phyloP scores from a whole-genome alignment of 2,113 vertebrate genomes.

The Loxodonta africana region DNA sequence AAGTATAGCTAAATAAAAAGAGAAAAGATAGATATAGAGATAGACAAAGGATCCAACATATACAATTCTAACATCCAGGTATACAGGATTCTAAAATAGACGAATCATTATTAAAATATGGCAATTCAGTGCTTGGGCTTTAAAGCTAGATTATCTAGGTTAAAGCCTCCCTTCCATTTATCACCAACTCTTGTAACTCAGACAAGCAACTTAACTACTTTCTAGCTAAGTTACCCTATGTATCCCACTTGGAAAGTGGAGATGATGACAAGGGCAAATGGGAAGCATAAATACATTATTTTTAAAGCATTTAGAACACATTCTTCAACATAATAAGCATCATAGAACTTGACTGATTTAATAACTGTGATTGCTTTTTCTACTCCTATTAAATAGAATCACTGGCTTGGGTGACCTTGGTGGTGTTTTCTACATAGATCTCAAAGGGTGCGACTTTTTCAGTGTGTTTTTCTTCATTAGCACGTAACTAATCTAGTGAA shows the following conservation, averaged over 20 bases:
- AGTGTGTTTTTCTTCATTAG: background rate
- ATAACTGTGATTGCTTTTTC: background rate
- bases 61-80: background rate
- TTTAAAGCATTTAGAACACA: conserved; percentile 18
- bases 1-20: background rate
- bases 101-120: background rate
- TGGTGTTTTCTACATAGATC: background rate
- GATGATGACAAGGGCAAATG: background rate
- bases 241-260: background rate
- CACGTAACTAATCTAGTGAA: background rate
- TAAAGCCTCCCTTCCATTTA: background rate
- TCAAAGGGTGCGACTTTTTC: conserved; percentile 28
- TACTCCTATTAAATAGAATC: background rate
- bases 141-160: background rate
- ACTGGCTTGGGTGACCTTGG: conserved; percentile 13
- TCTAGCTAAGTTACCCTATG: background rate
- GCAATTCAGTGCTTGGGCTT: background rate
- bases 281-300: background rate
- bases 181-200: background rate
- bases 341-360: conserved; percentile 35
- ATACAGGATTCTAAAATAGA: background rate
- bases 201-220: background rate
- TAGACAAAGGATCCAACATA: background rate
- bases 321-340: conserved; percentile 24
- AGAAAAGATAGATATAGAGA: background rate